phyloP scores from a whole-genome alignment of 2,797 vertebrate species.

The Eutrigla gurnardus region DNA sequence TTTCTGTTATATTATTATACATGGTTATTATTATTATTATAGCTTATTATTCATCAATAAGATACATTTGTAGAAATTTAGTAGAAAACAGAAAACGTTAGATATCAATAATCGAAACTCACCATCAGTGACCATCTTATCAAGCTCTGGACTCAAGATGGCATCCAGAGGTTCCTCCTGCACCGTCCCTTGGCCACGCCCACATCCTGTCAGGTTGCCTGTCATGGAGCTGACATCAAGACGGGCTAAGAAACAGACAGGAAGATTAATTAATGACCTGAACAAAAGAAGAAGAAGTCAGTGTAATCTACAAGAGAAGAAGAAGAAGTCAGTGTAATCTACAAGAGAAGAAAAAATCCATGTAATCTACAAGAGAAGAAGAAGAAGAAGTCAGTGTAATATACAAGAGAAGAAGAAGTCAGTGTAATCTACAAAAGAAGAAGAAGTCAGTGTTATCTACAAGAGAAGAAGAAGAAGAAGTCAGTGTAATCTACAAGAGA shows the following conservation, averaged over 20 bases:
- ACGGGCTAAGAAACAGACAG: conserved; percentile 79
- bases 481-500: too few relatives aligned
- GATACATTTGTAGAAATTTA: too few relatives aligned
- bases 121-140: conserved; percentile 99
- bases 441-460: too few relatives aligned
- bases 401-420: too few relatives aligned
- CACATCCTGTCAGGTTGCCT: conserved; percentile 76
- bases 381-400: too few relatives aligned
- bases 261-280: background rate
- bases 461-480: too few relatives aligned
- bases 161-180: conserved; percentile 93
- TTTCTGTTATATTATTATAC: too few relatives aligned
- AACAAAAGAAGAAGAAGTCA: background rate
- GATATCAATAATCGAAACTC: conserved; percentile 16
- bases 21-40: too few relatives aligned
- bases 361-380: background rate
- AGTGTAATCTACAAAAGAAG: too few relatives aligned
- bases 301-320: background rate
- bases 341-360: background rate
- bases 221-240: conserved; percentile 87
- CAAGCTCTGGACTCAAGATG: conserved; percentile 96
- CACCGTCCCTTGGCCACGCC: conserved; percentile 81
- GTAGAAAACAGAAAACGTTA: too few relatives aligned
- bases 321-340: conserved; percentile 1
- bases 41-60: too few relatives aligned